Evolutionary conservation across 2,888 invertebrate genomes (phyloP).

Genomic region (Sinotaia quadrata): DNA sequence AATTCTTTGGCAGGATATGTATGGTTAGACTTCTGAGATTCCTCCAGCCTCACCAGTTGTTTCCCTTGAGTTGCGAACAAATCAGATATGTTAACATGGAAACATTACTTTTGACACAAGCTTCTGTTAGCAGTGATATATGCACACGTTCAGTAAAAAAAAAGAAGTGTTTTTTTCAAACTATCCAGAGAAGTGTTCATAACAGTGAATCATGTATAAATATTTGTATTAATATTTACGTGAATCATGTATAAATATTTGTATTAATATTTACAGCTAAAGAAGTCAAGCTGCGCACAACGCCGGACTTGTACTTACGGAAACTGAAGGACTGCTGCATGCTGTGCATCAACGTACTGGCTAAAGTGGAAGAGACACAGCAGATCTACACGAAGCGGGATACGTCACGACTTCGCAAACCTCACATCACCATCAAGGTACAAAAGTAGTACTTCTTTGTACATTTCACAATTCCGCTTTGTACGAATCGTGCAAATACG

Average conservation of each 20-base stretch:
- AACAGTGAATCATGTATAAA: background rate
- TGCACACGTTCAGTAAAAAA: no score
- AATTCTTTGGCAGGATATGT: background rate
- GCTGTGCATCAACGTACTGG: slow-evolving; percentile 83
- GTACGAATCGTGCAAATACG: no score
- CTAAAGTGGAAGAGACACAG: slow-evolving; percentile 84
- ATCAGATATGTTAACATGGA: no score
- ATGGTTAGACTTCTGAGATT: background rate
- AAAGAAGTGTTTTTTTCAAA: no score
- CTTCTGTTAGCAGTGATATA: no score
- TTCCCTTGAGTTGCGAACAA: no score
- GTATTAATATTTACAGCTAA: slow-evolving; percentile 74
- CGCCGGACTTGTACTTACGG: slow-evolving; percentile 80
- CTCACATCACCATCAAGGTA: slow-evolving; percentile 79
- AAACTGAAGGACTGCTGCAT: slow-evolving; percentile 81
- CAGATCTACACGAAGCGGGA: slow-evolving; percentile 89
- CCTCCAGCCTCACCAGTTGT: background rate
- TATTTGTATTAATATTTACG: background rate
- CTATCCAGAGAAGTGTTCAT: no score
- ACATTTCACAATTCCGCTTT: no score
- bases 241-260: background rate
- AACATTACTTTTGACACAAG: no score
- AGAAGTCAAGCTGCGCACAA: slow-evolving; percentile 78
- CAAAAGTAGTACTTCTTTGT: background rate
- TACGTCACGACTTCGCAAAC: slow-evolving; percentile 85